Percentiles rank a stretch among this genome's conserved stretches.
Evolutionary conservation across 2,888 invertebrate genomes (phyloP).

Genomic region (Amaurobius ferox): DNA sequence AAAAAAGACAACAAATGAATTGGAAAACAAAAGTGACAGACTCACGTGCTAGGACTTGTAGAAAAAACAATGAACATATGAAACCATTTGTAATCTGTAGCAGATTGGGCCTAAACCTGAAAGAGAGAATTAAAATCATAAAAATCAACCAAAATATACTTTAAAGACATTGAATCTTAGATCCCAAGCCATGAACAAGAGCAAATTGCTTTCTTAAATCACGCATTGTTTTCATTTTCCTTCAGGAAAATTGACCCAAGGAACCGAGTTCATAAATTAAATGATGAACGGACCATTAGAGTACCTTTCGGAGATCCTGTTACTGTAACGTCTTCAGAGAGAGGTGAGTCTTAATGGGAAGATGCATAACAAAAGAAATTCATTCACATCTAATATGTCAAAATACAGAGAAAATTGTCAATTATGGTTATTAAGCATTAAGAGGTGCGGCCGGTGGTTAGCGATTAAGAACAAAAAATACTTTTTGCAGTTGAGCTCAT

Average conservation of each 20-base stretch:
- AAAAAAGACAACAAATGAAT: too few species aligned
- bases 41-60: conserved; percentile 48
- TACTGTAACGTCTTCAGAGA: neutral
- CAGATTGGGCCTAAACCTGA: conserved; percentile 27
- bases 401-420: conserved; percentile 1
- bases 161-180: neutral
- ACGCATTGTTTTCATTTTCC: neutral
- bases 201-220: neutral
- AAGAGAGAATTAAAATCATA: conserved; percentile 13
- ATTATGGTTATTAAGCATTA: neutral
- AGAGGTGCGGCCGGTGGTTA: neutral
- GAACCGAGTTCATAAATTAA: neutral
- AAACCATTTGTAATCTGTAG: conserved; percentile 31
- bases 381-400: neutral
- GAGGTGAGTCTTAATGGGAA: neutral
- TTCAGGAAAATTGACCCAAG: neutral
- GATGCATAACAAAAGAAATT: neutral
- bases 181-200: neutral
- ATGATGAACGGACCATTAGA: neutral
- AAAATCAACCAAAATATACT: neutral
- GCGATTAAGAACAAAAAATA: conserved; percentile 1
- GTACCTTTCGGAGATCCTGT: neutral
- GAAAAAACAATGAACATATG: conserved; percentile 33
- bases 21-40: too few species aligned
- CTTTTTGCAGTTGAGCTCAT: neutral